Conservation (phyloP, 2,888 invertebrate species). For the Melanchra persicariae region DNA sequence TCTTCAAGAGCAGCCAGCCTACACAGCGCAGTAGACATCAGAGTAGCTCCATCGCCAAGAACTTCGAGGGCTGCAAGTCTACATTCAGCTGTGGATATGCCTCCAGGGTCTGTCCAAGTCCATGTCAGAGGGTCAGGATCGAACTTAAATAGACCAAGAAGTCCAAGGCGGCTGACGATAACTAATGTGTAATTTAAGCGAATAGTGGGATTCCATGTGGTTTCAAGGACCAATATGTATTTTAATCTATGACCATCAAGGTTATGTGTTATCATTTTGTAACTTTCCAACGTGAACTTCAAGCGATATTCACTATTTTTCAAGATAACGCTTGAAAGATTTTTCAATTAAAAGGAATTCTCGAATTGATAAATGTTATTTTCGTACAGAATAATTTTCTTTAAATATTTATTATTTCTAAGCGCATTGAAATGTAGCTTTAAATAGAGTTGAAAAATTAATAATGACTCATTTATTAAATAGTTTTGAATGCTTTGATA, state of each 20-base stretch:
- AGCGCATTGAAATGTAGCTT: constrained; percentile 45
- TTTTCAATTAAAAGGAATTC: constrained; percentile 5
- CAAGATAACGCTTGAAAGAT: constrained; percentile 27
- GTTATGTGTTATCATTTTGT: constrained; percentile 31
- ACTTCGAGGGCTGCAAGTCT: constrained; percentile 85
- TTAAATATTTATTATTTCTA: constrained; percentile 8
- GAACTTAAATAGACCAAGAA: constrained; percentile 83
- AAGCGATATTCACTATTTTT: constrained; percentile 33
- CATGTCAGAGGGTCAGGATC: constrained; percentile 83
- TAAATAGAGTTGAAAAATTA: constrained; percentile 35
- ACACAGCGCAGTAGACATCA: constrained; percentile 85
- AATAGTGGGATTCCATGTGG: constrained; percentile 49
- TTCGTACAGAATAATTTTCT: constrained; percentile 2
- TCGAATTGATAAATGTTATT: constrained; percentile 10
- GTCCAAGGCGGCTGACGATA: constrained; percentile 85
- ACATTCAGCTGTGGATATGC: constrained; percentile 84
- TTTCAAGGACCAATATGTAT: constrained; percentile 71
- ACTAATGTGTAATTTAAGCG: constrained; percentile 79
- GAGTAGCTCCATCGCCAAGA: constrained; percentile 84
- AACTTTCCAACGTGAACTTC: constrained; percentile 17
- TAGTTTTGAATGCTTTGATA: constrained; percentile 40
- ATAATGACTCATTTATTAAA: constrained; percentile 13
- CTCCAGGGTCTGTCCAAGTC: constrained; percentile 83
- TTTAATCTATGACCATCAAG: constrained; percentile 41
- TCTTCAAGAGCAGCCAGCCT: constrained; percentile 87